These are phyloP conservation scores for Eupsilia transversa DNA, from an alignment of 2,888 invertebrate species.

Conservation along the genomic window DNA sequence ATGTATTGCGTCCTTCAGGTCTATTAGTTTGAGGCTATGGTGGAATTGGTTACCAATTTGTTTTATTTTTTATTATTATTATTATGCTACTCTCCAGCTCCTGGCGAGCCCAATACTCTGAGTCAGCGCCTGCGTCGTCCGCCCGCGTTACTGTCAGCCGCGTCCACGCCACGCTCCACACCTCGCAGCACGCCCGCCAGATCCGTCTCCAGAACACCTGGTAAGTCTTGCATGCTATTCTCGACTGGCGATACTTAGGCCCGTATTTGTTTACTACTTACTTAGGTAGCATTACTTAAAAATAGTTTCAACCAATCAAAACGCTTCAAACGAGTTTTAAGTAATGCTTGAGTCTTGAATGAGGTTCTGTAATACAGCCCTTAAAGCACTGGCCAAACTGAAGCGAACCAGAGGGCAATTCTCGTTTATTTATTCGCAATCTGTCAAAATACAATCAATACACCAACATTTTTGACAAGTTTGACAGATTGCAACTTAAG, in stretches of 20 bases:
- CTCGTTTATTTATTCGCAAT: no score
- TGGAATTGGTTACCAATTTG: background rate
- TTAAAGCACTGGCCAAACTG: no score
- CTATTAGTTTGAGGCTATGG: background rate
- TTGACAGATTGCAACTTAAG: no score
- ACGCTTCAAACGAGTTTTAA: no score
- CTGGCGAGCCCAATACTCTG: constrained; percentile 95
- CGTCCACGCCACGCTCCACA: constrained; percentile 93
- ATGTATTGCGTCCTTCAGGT: background rate
- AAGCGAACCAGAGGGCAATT: no score
- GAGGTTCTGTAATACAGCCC: no score
- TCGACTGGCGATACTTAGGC: background rate
- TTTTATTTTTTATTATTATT: background rate
- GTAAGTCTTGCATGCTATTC: constrained; percentile 70
- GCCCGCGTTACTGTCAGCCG: constrained; percentile 92
- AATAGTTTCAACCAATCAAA: no score
- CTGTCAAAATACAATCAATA: no score
- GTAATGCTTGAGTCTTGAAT: no score
- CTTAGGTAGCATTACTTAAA: no score
- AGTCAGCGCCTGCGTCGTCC: constrained; percentile 93
- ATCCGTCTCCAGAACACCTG: constrained; percentile 85
- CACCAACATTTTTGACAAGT: no score
- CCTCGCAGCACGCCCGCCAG: constrained; percentile 93
- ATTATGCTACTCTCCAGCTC: constrained; percentile 88
- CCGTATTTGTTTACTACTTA: no score